Conservation (phyloP, 2,797 vertebrate genomes). For the Falco berigora region DNA sequence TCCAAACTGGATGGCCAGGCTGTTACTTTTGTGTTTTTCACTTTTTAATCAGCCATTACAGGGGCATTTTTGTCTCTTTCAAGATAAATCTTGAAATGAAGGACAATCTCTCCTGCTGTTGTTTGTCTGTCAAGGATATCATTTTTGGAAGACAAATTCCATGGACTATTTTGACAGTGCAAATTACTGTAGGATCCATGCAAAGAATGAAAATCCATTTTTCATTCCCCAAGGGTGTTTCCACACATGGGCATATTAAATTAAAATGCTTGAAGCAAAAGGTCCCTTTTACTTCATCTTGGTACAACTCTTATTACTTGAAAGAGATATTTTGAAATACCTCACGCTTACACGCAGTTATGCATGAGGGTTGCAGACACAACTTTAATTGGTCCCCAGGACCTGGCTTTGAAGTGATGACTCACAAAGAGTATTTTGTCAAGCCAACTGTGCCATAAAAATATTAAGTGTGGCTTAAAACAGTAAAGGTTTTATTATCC, state of each 20-base stretch:
- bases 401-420: slow-evolving; percentile 73
- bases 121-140: neutral
- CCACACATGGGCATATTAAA: neutral
- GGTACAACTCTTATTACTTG: slow-evolving; percentile 6
- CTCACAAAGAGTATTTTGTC: slow-evolving; percentile 73
- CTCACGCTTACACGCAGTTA: neutral
- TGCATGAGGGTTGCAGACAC: slow-evolving; percentile 38
- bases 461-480: slow-evolving; percentile 73
- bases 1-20: neutral
- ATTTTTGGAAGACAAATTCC: neutral
- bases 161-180: neutral
- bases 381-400: slow-evolving; percentile 66
- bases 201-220: slow-evolving; percentile 41
- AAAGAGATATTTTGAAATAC: slow-evolving; percentile 42
- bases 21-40: neutral
- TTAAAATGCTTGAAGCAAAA: slow-evolving; percentile 1
- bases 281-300: neutral
- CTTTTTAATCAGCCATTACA: neutral
- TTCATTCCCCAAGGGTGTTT: neutral
- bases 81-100: neutral
- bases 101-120: neutral
- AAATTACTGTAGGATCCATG: neutral
- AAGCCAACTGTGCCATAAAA: slow-evolving; percentile 71
- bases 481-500: slow-evolving; percentile 74
- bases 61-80: neutral